Percentiles rank a stretch among this genome's conserved stretches.
These are phyloP conservation scores for Sciurus niger DNA, from an alignment of 2,113 vertebrate genomes.

Conservation along the genomic window DNA sequence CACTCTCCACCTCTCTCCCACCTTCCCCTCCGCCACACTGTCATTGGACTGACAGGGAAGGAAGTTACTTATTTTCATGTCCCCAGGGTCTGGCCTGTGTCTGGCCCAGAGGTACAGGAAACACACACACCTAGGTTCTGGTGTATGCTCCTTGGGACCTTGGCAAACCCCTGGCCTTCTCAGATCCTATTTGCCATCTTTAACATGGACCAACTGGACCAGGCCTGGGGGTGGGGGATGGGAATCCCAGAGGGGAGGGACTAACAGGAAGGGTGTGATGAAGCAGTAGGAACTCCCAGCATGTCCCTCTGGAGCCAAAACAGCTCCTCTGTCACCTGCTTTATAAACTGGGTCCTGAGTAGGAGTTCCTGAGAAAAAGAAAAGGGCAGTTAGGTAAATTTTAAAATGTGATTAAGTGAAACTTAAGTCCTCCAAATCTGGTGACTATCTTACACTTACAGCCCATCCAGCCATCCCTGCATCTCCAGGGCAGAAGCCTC, in stretches of 20 bases:
- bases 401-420: neutral
- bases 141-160: neutral
- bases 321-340: neutral
- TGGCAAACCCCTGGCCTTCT: neutral
- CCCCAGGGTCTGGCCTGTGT: neutral
- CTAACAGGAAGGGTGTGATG: neutral
- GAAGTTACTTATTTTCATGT: neutral
- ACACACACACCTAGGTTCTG: neutral
- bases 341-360: neutral
- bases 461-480: neutral
- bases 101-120: neutral
- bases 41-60: too few relatives aligned
- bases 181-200: neutral
- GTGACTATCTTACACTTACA: neutral
- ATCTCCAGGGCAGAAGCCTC: neutral
- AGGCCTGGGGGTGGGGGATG: neutral
- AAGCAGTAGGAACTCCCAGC: neutral
- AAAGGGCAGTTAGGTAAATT: neutral
- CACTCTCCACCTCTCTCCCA: too few relatives aligned
- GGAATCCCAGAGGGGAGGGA: neutral
- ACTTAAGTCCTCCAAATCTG: neutral
- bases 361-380: neutral
- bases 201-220: neutral
- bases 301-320: neutral
- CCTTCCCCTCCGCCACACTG: rapidly evolving